phyloP scores from a whole-genome alignment of 2,888 invertebrate species.

The Heliconius aoede region DNA sequence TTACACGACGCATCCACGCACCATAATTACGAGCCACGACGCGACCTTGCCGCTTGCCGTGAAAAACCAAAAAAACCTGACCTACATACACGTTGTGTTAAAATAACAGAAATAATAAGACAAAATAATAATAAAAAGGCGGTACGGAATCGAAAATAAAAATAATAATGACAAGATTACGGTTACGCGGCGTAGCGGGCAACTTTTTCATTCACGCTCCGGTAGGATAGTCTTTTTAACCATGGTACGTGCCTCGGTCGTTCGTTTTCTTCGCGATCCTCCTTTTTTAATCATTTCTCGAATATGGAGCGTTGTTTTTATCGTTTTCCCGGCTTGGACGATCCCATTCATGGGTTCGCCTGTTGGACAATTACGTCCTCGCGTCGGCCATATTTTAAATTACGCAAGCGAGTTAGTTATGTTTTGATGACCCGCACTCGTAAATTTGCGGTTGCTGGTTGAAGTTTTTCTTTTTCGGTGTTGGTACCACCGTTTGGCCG shows the following conservation, averaged over 20 bases:
- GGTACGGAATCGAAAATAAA: slow-evolving; percentile 71
- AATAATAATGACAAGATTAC: slow-evolving; percentile 81
- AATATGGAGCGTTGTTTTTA: slow-evolving; percentile 82
- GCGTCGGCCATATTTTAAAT: slow-evolving; percentile 48
- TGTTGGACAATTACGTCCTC: slow-evolving; percentile 68
- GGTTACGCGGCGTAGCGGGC: slow-evolving; percentile 70
- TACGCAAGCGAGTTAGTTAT: slow-evolving; percentile 52
- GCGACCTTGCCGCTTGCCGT: slow-evolving; percentile 70
- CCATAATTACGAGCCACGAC: slow-evolving; percentile 64
- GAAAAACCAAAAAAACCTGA: slow-evolving; percentile 79
- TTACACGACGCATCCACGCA: slow-evolving; percentile 45
- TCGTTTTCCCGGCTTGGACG: slow-evolving; percentile 75
- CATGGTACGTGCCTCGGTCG: slow-evolving; percentile 74
- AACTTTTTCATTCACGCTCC: slow-evolving; percentile 82
- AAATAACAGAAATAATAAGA: slow-evolving; percentile 74
- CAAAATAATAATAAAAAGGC: slow-evolving; percentile 74
- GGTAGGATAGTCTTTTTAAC: slow-evolving; percentile 80
- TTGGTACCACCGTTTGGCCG: neutral
- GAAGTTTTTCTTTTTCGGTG: slow-evolving; percentile 1
- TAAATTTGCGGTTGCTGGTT: slow-evolving; percentile 16
- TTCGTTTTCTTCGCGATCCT: slow-evolving; percentile 69
- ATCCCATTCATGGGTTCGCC: slow-evolving; percentile 68
- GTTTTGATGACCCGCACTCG: slow-evolving; percentile 37
- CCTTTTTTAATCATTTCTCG: slow-evolving; percentile 83
- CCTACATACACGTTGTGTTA: slow-evolving; percentile 74